These are phyloP conservation scores for Acanthaster planci DNA, from an alignment of 35 echinoderm and acorn worm species.

Conservation along the genomic window DNA sequence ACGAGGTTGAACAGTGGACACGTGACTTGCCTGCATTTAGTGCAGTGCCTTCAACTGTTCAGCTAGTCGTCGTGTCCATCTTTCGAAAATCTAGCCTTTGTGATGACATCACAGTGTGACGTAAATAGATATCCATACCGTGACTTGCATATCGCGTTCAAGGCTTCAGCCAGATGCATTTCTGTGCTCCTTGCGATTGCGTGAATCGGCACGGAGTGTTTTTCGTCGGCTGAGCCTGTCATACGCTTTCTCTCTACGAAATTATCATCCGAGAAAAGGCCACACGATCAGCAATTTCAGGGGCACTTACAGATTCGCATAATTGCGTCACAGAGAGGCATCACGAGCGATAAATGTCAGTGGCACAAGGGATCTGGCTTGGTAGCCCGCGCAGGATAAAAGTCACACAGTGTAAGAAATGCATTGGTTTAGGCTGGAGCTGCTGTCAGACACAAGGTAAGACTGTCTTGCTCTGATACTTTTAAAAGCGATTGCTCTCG, in stretches of 20 bases:
- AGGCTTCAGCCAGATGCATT: too few relatives aligned
- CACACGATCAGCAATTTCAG: neutral
- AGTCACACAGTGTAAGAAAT: neutral
- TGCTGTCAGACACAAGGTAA: neutral
- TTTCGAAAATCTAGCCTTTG: too few relatives aligned
- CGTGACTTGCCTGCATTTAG: too few relatives aligned
- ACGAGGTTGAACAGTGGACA: too few relatives aligned
- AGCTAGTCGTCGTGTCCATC: too few relatives aligned
- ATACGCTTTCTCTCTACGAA: neutral
- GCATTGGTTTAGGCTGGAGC: neutral
- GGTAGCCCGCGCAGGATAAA: neutral
- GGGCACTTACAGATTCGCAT: slow-evolving; percentile 6
- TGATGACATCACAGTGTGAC: too few relatives aligned
- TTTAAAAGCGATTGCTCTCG: too few relatives aligned
- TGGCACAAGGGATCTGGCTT: neutral
- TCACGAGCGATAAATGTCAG: neutral
- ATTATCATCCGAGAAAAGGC: slow-evolving; percentile 4
- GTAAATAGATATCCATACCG: too few relatives aligned
- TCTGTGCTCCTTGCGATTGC: too few relatives aligned
- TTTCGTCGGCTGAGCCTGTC: neutral
- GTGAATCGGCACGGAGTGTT: neutral
- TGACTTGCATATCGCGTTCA: too few relatives aligned
- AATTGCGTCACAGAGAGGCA: slow-evolving; percentile 1
- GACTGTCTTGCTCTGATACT: neutral
- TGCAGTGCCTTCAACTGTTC: too few relatives aligned